Evolutionary conservation across 1,140 invertebrate genomes (phyloP).

Genomic region (Argopecten irradians): DNA sequence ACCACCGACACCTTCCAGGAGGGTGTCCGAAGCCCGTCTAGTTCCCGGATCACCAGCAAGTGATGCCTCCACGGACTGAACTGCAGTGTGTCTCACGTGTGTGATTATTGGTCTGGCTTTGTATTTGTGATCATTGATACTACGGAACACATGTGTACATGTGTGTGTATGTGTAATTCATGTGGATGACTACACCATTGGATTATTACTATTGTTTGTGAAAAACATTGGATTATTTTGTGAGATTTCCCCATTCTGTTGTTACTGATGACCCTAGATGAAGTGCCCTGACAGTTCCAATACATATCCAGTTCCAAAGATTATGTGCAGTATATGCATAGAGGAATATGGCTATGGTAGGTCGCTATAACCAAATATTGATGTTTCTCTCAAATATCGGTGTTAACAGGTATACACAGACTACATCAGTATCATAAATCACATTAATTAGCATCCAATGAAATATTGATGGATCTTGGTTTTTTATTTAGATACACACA

Average conservation of each 20-base stretch:
- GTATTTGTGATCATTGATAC: not conserved
- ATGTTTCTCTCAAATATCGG: not conserved
- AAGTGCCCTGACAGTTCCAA: constrained; percentile 50
- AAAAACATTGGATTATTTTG: not conserved
- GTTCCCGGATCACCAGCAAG: not conserved
- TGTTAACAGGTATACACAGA: not conserved
- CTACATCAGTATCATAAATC: not conserved
- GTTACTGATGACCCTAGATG: constrained; percentile 40
- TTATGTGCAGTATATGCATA: constrained; percentile 66
- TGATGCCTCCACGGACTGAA: not conserved
- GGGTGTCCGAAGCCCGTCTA: not conserved
- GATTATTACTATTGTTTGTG: constrained; percentile 19
- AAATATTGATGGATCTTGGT: not conserved
- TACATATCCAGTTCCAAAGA: constrained; percentile 51
- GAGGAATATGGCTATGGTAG: constrained; percentile 67
- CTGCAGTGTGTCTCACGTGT: not conserved
- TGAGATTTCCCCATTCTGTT: not conserved
- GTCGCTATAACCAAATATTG: constrained; percentile 30
- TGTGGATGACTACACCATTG: constrained; percentile 5
- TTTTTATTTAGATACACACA: not conserved
- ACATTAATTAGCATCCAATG: not conserved
- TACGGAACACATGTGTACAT: not conserved
- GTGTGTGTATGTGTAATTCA: not conserved
- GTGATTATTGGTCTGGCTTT: not conserved
- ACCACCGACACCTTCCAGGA: not conserved